These are phyloP conservation scores for Edolisoma coerulescens DNA, from an alignment of 2,113 vertebrate genomes.

Conservation along the genomic window DNA sequence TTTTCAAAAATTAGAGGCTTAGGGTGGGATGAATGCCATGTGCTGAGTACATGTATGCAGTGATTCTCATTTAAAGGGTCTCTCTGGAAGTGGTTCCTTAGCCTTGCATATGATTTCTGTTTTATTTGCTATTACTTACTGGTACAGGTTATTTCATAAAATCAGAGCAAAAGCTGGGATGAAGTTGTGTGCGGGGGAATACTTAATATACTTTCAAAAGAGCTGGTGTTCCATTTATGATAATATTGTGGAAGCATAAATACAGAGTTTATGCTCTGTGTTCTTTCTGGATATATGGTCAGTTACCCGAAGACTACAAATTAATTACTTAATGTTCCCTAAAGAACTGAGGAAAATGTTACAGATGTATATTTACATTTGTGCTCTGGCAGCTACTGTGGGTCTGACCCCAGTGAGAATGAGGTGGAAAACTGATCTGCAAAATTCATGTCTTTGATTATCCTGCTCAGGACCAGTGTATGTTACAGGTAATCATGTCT, in stretches of 20 bases:
- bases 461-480: not conserved
- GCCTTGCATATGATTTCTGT: not conserved
- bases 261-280: rapidly evolving
- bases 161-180: not conserved
- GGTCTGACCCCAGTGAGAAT: not conserved
- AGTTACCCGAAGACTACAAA: not conserved
- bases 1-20: not conserved
- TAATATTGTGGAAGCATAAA: not conserved
- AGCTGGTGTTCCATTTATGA: not conserved
- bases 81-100: not conserved
- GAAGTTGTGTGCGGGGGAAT: not conserved
- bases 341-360: not conserved
- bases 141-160: not conserved
- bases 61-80: not conserved
- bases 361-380: not conserved
- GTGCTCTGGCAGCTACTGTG: not conserved
- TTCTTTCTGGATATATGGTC: not conserved
- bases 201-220: not conserved
- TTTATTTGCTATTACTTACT: not conserved
- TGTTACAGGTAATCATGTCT: not conserved
- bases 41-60: not conserved
- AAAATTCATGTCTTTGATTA: not conserved
- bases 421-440: not conserved
- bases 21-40: not conserved
- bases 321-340: not conserved